Conservation (phyloP, 2,113 vertebrate species). For the Anser brachyrhynchus region DNA sequence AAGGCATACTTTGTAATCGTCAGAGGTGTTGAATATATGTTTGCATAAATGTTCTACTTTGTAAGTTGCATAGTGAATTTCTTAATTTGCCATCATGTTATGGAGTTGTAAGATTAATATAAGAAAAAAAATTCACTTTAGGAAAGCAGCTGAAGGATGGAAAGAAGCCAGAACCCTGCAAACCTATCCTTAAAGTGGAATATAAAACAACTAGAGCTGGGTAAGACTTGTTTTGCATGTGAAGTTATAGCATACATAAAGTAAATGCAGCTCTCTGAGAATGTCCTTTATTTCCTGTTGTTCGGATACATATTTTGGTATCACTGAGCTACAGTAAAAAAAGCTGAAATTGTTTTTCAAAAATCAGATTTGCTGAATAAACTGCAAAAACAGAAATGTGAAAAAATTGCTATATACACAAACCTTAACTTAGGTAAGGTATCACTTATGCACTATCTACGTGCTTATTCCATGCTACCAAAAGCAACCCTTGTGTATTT, state of each 20-base stretch:
- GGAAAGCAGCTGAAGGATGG: constrained; percentile 99
- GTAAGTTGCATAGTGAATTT: neutral
- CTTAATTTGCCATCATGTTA: neutral
- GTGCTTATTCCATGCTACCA: neutral
- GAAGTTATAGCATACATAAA: neutral
- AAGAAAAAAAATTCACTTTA: constrained; percentile 81
- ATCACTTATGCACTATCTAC: neutral
- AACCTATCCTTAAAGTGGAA: constrained; percentile 99
- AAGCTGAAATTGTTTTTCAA: neutral
- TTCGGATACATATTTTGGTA: neutral
- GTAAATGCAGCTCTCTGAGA: neutral
- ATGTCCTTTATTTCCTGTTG: neutral
- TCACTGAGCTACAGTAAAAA: neutral
- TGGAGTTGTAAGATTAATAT: constrained; percentile 57
- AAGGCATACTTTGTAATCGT: neutral
- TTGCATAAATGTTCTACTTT: neutral
- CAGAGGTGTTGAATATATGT: neutral
- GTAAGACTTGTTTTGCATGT: constrained; percentile 74
- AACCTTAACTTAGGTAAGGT: neutral
- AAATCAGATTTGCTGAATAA: neutral
- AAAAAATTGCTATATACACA: neutral
- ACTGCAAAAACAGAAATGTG: neutral
- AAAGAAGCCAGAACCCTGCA: constrained; percentile 99
- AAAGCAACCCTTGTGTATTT: neutral
- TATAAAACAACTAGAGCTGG: constrained; percentile 96